Evolutionary conservation across 1,140 invertebrate species (phyloP).

Genomic region (Drosophila nasuta): DNA sequence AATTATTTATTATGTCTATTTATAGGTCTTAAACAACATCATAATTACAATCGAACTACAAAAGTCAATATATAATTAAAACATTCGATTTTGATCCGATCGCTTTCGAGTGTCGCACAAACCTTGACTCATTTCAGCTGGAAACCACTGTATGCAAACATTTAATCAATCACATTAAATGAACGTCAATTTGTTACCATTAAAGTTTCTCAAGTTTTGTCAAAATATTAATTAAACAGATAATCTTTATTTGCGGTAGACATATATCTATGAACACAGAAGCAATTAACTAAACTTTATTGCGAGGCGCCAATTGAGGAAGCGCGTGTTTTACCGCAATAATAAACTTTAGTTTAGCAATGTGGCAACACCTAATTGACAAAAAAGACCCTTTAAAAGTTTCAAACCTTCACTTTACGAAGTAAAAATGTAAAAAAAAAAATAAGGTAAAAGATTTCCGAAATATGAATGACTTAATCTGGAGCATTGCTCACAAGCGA

Average conservation of each 20-base stretch:
- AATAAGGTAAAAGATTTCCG: too few relatives aligned
- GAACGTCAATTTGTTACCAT: constrained; percentile 6
- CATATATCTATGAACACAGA: not conserved
- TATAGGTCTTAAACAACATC: not conserved
- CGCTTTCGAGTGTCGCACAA: not conserved
- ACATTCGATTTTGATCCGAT: not conserved
- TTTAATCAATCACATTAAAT: constrained; percentile 1
- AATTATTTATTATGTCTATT: not conserved
- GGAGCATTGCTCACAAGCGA: too few relatives aligned
- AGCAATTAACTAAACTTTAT: constrained; percentile 1
- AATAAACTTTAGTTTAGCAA: not conserved
- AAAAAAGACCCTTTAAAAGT: too few relatives aligned
- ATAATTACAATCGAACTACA: too few relatives aligned
- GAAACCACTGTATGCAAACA: not conserved
- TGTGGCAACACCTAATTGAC: not conserved
- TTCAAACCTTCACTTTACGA: too few relatives aligned
- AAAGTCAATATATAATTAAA: not conserved
- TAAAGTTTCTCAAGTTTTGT: constrained; percentile 5
- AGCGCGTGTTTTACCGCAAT: not conserved
- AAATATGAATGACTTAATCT: too few relatives aligned
- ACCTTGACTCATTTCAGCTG: not conserved
- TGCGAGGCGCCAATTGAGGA: not conserved
- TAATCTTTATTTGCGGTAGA: constrained; percentile 7
- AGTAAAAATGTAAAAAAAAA: too few relatives aligned
- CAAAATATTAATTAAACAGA: constrained; percentile 12